phyloP scores from a whole-genome alignment of 2,888 invertebrate genomes.

The Lasioglossum figueresi region DNA sequence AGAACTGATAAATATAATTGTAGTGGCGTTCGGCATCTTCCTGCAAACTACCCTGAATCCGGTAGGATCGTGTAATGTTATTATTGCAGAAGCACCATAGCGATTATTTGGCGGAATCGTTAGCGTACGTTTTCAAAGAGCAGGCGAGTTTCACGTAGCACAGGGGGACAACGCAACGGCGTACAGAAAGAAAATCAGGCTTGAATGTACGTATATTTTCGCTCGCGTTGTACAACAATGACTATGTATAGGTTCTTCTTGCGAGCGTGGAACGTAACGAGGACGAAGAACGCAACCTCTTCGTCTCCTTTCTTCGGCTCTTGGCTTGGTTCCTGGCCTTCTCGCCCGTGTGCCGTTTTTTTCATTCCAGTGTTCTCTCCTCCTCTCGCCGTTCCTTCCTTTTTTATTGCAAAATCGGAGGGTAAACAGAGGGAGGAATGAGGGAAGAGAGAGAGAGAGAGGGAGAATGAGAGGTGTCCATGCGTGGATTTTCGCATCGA shows the following conservation, averaged over 20 bases:
- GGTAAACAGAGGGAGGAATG: constrained; percentile 1
- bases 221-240: background rate
- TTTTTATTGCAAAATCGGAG: constrained; percentile 1
- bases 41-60: no score
- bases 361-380: background rate
- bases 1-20: no score
- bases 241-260: constrained; percentile 23
- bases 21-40: no score
- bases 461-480: constrained; percentile 75
- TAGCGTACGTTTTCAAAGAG: background rate
- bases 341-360: background rate
- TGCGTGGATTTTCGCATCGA: constrained; percentile 78
- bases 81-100: background rate
- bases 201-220: background rate
- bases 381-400: background rate
- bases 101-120: background rate
- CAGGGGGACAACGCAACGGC: background rate
- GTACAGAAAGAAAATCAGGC: background rate
- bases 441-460: background rate
- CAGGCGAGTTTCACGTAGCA: background rate
- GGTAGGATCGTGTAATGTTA: no score
- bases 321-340: constrained; percentile 5
- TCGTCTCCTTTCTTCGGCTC: constrained; percentile 20
- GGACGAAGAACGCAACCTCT: constrained; percentile 72
- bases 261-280: constrained; percentile 77